A percentile compares a stretch with the other conserved stretches of the same genome.
Evolutionary conservation across 2,888 invertebrate genomes (phyloP).

Genomic region (Charanyca ferruginea): DNA sequence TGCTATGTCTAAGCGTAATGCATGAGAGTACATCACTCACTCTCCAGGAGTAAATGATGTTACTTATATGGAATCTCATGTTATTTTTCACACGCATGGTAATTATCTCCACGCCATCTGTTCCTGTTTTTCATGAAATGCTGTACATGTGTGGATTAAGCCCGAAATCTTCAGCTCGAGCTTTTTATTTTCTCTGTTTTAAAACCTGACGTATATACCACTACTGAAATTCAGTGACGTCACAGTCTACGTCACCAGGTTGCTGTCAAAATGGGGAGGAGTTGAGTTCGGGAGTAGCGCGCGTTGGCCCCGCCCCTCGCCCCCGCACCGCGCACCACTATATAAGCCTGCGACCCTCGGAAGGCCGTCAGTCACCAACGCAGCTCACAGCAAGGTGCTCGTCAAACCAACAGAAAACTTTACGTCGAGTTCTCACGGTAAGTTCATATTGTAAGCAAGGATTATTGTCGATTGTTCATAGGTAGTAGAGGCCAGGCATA

Average conservation of each 20-base stretch:
- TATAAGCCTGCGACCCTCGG: slow-evolving; percentile 77
- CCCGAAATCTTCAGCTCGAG: not conserved
- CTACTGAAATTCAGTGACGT: slow-evolving; percentile 70
- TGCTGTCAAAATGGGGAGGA: slow-evolving; percentile 83
- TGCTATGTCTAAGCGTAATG: too few species aligned
- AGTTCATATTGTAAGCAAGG: slow-evolving; percentile 67
- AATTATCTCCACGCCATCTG: not conserved
- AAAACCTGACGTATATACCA: not conserved
- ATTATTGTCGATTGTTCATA: not conserved
- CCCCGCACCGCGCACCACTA: slow-evolving; percentile 72
- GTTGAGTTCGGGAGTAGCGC: slow-evolving; percentile 72
- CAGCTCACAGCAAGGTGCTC: slow-evolving; percentile 64
- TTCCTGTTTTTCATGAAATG: not conserved
- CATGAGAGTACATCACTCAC: too few species aligned
- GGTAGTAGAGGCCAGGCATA: not conserved
- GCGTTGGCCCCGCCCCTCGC: slow-evolving; percentile 78
- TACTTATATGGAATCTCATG: too few species aligned
- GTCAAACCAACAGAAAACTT: slow-evolving; percentile 77
- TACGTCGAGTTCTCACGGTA: slow-evolving; percentile 83
- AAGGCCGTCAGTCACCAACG: slow-evolving; percentile 70
- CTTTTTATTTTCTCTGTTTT: not conserved
- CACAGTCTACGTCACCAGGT: slow-evolving; percentile 69
- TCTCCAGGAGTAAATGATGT: too few species aligned
- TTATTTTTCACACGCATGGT: not conserved
- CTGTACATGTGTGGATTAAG: not conserved